phyloP scores from a whole-genome alignment of 2,113 vertebrate genomes.

The Nycticorax nycticorax region DNA sequence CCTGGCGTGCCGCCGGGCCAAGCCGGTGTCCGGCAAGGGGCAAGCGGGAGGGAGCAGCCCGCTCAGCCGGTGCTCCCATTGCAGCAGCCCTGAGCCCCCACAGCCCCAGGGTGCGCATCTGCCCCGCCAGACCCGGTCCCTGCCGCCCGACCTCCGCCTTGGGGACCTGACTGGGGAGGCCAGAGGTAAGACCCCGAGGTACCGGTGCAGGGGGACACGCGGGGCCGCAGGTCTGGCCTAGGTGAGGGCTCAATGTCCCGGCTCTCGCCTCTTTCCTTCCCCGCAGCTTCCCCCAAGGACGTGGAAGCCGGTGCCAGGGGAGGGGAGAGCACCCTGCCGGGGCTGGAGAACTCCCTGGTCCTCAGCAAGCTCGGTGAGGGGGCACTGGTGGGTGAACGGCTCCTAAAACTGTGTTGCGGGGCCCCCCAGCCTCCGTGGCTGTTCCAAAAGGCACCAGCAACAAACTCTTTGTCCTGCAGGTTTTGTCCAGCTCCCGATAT shows the following conservation, averaged over 20 bases:
- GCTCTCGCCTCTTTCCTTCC: background rate
- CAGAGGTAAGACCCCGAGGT: slow-evolving; percentile 65
- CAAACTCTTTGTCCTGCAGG: slow-evolving; percentile 66
- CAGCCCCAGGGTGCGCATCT: slow-evolving; percentile 67
- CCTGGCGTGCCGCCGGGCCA: slow-evolving; percentile 79
- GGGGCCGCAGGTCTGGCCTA: background rate
- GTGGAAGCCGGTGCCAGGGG: background rate
- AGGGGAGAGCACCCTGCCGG: background rate
- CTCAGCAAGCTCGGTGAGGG: slow-evolving; percentile 80
- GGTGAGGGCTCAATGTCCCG: background rate
- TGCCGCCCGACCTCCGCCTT: slow-evolving; percentile 88
- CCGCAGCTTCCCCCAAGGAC: slow-evolving; percentile 44
- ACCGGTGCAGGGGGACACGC: background rate
- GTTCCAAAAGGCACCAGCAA: background rate
- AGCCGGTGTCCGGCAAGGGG: slow-evolving; percentile 68
- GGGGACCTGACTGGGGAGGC: slow-evolving; percentile 75
- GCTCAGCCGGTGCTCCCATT: background rate
- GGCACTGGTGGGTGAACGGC: accelerated
- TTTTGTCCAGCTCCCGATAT: slow-evolving; percentile 82
- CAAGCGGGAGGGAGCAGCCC: background rate
- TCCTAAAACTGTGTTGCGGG: accelerated
- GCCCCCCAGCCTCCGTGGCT: accelerated
- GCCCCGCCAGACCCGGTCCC: slow-evolving; percentile 86
- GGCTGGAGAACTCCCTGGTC: slow-evolving; percentile 73
- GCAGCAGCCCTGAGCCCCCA: slow-evolving; percentile 68